Evolutionary conservation across 2,888 invertebrate genomes (phyloP), one percentile per base, ranked within the genome.

Genomic region (Melanostoma mellinum): DNA sequence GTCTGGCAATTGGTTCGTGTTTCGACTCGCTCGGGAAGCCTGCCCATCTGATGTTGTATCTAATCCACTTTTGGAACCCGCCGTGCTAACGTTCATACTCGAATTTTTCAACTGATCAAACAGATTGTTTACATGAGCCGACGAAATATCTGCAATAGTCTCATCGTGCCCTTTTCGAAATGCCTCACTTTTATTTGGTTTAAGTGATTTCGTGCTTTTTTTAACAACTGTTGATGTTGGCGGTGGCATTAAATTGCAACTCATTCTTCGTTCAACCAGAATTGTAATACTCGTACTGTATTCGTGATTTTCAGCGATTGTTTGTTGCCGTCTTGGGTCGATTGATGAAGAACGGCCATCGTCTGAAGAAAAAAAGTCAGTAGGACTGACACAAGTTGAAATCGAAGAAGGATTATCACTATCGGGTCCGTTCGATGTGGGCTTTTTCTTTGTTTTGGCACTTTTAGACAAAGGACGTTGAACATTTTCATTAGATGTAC

Each of bases 71-170:
- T 3, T 33, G 32, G 5, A 8, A n/a, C n/a, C 38, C 1, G 6
- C 35, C 35, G 6, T 36, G 6, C 2, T 53, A 38, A 44, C 30
- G 5, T 35, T 42, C 5, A 73, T 50, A 36, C 53, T 78, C 8
- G 77, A 65, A 44, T 55, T 65, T 60, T 77, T 82, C n/a, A 82
- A 58, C 8, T 78, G 73, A 6, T 82, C 78, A 50, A 82, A 82
- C 6, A 82, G 42, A 10, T 65, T 74, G 46, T 78, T 77, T 6
- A 74, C 68, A 20, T 78, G 52, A 1, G 10, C 36, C 3, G 82
- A 53, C 33, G 82, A 82, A 1, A 69, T 69, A 48, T 78, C 78
- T 3, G 82, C 73, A 33, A 82, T 78, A 0, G 82, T 65, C 3
- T 69, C 46, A 9, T 82, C 82, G 8, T 82, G 78, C 2, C 74